phyloP scores from a whole-genome alignment of 2,797 vertebrate species.

The Myiotriccus ornatus region DNA sequence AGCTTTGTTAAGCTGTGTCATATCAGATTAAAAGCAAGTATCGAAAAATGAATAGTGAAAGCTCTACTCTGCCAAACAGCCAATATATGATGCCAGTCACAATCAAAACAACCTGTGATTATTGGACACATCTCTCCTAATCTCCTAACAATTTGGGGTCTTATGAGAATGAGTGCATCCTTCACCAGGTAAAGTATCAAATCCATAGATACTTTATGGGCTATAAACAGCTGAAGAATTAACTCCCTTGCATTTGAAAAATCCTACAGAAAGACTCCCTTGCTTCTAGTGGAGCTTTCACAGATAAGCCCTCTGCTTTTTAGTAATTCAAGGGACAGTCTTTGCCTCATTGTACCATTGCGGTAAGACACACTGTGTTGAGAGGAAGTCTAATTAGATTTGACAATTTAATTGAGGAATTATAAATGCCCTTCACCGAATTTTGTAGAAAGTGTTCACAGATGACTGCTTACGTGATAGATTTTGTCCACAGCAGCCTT shows the following conservation, averaged over 20 bases:
- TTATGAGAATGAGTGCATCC: not conserved
- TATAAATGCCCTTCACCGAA: constrained; percentile 63
- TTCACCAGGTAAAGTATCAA: not conserved
- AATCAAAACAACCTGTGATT: constrained; percentile 29
- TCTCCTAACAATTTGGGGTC: constrained; percentile 29
- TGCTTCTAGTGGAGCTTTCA: not conserved
- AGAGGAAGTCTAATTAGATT: constrained; percentile 58
- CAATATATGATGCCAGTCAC: constrained; percentile 38
- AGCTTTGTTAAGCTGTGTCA: constrained; percentile 55
- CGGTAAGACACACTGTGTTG: not conserved
- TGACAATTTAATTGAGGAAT: constrained; percentile 71
- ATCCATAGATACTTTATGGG: not conserved
- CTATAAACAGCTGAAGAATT: constrained; percentile 21
- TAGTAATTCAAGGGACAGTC: constrained; percentile 37
- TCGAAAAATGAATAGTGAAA: constrained; percentile 56
- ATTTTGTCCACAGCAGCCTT: not conserved
- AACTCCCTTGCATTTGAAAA: not conserved
- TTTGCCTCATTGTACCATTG: not conserved
- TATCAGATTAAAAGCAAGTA: constrained; percentile 55
- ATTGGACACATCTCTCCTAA: constrained; percentile 30
- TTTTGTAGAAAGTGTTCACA: constrained; percentile 46
- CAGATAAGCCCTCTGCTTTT: not conserved
- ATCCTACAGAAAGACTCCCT: not conserved
- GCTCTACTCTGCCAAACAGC: constrained; percentile 18
- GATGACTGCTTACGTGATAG: constrained; percentile 39